Evolutionary conservation across 1,140 invertebrate genomes (phyloP).

Genomic region (Armadillidium nasatum): DNA sequence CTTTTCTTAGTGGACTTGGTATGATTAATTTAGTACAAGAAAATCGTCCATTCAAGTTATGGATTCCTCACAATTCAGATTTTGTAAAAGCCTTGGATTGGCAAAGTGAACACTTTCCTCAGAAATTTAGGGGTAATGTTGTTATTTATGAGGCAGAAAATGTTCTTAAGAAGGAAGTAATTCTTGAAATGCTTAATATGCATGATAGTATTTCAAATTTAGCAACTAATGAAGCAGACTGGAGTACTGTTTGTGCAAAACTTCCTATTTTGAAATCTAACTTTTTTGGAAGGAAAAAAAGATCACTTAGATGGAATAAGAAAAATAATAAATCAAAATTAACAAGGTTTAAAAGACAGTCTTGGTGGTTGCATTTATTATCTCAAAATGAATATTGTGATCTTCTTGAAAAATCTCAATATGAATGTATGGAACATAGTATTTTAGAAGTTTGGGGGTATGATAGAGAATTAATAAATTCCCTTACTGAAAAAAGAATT

Average conservation of each 20-base stretch:
- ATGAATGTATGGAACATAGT: conserved; percentile 41
- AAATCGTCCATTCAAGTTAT: conserved; percentile 66
- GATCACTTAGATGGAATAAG: not conserved
- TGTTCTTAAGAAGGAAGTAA: conserved; percentile 58
- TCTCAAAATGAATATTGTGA: conserved; percentile 32
- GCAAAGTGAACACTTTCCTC: conserved; percentile 63
- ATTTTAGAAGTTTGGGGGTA: conserved; percentile 42
- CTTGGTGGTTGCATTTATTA: conserved; percentile 10
- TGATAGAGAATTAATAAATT: conserved; percentile 28
- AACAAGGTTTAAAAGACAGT: not conserved
- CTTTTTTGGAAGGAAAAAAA: conserved; percentile 34
- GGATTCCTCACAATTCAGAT: conserved; percentile 63
- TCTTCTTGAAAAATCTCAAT: conserved; percentile 26
- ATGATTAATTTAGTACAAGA: conserved; percentile 59
- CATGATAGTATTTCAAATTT: conserved; percentile 35
- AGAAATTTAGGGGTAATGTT: conserved; percentile 59
- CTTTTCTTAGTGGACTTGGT: conserved; percentile 55
- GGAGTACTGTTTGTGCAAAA: conserved; percentile 36
- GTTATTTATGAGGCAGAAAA: conserved; percentile 62
- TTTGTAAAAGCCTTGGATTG: conserved; percentile 65
- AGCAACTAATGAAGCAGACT: conserved; percentile 25
- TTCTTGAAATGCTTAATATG: conserved; percentile 49
- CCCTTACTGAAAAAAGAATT: conserved; percentile 32
- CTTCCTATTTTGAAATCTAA: conserved; percentile 28
- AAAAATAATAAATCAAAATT: not conserved